Evolutionary conservation across 2,888 invertebrate species (phyloP), one percentile per base, ranked within the genome.

Genomic region (Galerucella calmariensis): DNA sequence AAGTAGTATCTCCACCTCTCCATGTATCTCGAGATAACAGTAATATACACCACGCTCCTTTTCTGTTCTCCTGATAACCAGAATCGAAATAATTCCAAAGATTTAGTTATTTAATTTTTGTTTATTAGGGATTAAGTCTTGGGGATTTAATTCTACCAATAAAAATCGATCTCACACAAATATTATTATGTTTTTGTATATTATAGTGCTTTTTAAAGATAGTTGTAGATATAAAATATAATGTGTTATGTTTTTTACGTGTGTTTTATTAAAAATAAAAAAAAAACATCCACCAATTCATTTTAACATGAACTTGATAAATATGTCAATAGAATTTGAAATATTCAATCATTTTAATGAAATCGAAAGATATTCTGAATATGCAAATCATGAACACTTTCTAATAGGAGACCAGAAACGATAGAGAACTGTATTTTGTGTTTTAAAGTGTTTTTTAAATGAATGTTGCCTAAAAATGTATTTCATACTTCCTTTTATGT

Each of bases 381-480:
- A 82, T 82, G 84, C 83, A 84, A 84, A 84, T 84, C 81, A 82
- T 81, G 82, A 84, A 81, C 81, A 79, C 78, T 78, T 81, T 79
- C 53, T 71, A 84, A 20, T 75, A 84, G 84, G 84, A 83, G 72
- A 79, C 27, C 81, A 84, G 79, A 77, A 82, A 56, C 27, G 5
- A 48, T 41, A 68, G 63, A 70, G 75, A 75, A 74, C 71, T 65
- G n/a, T 11, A 48, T 53, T 63, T 58, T 58, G 56, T 70, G 56
- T 61, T 65, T 20, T 66, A 53, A 27, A 24, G 5, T 56, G 72
- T 73, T 74, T 74, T 67, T 69, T n/a, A 75, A 27, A 58, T 67
- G 67, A 68, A 20, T 44, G 66, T 27, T 69, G 70, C 58, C 51
- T 56, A 71, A 71, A 69, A 71, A 70, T 70, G 41, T 48, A n/a